Evolutionary conservation across 2,888 invertebrate genomes (phyloP).

Genomic region (Meteorus cinctellus): DNA sequence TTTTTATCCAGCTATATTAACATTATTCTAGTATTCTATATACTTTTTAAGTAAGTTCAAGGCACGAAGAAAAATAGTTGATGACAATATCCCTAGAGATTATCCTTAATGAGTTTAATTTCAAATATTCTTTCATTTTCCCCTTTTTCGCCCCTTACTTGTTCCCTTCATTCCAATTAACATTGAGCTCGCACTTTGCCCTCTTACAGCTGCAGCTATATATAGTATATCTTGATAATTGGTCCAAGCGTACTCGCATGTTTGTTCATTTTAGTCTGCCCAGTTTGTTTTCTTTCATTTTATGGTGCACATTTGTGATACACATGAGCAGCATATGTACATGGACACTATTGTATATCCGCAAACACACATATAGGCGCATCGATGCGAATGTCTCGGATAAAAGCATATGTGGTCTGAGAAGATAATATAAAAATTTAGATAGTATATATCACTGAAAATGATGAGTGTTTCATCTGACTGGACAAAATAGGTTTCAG

Average conservation of each 20-base stretch:
- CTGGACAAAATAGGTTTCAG: not conserved
- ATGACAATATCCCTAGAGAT: not conserved
- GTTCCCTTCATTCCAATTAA: not conserved
- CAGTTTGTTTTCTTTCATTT: not conserved
- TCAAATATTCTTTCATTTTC: not conserved
- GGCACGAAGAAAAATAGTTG: not conserved
- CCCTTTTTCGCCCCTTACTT: not conserved
- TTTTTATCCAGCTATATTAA: not conserved
- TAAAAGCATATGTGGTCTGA: constrained; percentile 10
- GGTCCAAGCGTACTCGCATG: not conserved
- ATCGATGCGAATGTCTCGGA: not conserved
- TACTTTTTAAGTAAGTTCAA: not conserved
- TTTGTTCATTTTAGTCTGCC: constrained; percentile 1
- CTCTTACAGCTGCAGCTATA: not conserved
- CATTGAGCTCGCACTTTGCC: constrained; percentile 1
- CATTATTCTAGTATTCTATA: not conserved
- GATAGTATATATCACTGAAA: not conserved
- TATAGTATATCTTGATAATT: not conserved
- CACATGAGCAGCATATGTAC: not conserved
- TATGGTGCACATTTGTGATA: not conserved
- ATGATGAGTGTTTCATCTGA: not conserved
- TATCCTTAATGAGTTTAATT: constrained; percentile 10
- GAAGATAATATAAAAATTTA: not conserved
- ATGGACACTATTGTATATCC: not conserved
- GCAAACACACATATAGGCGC: not conserved